Evolutionary conservation across 64 coral and sea anemone genomes (phyloP).

Genomic region (Montipora sp.): DNA sequence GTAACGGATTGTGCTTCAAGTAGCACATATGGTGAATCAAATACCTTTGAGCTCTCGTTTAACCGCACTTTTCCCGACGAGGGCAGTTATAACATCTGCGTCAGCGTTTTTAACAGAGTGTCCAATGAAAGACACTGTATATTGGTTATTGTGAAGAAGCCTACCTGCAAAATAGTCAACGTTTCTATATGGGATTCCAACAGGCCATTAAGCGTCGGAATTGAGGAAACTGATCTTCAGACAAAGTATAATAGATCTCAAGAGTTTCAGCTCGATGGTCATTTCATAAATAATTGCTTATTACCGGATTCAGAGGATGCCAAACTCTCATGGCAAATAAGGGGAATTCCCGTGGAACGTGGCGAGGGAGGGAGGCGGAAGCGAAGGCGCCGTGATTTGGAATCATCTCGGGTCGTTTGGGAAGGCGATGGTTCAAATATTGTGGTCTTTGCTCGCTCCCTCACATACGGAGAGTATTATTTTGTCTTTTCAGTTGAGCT

Average conservation of each 20-base stretch:
- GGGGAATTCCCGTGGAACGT: not conserved
- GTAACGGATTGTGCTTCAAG: conserved; percentile 15
- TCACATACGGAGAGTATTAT: conserved; percentile 42
- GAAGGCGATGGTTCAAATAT: not conserved
- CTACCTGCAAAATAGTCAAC: conserved; percentile 6
- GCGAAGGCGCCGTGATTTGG: not conserved
- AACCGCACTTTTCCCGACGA: not conserved
- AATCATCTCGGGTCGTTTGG: not conserved
- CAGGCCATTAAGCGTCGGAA: not conserved
- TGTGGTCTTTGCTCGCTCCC: not conserved
- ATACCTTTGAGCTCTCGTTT: not conserved
- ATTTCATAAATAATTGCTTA: not conserved
- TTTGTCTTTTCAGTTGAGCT: conserved; percentile 18
- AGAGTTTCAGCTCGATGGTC: not conserved
- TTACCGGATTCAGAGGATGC: not conserved
- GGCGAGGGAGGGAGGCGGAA: not conserved
- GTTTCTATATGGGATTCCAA: conserved; percentile 26
- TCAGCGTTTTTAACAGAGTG: conserved; percentile 26
- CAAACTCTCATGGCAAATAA: not conserved
- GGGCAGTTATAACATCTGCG: conserved; percentile 23
- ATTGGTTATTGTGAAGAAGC: conserved; percentile 9
- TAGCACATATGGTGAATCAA: not conserved
- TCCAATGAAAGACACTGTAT: not conserved
- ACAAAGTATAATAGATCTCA: conserved; percentile 13
- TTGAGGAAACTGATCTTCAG: not conserved